Percentiles rank a stretch among this genome's conserved stretches.
Conservation (phyloP, 2,113 vertebrate species). For the Zingel zingel region DNA sequence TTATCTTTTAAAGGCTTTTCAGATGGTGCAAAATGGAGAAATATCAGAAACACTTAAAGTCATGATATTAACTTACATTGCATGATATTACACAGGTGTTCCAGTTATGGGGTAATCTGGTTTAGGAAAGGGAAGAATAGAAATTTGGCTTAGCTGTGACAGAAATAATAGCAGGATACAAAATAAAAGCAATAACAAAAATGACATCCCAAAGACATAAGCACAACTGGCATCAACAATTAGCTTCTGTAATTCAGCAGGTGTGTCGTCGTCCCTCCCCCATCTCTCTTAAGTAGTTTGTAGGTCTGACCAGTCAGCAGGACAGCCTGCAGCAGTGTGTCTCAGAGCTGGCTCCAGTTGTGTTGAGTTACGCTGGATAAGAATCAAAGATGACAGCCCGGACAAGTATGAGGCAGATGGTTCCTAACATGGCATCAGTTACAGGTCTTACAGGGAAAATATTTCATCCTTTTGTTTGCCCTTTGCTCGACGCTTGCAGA, state of each 20-base stretch:
- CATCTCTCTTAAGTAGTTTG: slow-evolving; percentile 46
- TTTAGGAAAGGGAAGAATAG: neutral
- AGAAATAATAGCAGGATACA: neutral
- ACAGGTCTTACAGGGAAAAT: slow-evolving; percentile 90
- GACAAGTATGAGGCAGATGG: slow-evolving; percentile 94
- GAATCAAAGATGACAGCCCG: slow-evolving; percentile 93
- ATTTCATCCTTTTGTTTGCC: slow-evolving; percentile 89
- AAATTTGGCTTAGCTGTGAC: neutral
- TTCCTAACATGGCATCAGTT: slow-evolving; percentile 94
- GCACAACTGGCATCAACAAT: slow-evolving; percentile 7
- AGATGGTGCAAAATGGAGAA: too few relatives aligned
- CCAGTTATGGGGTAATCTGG: neutral
- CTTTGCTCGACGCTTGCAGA: slow-evolving; percentile 51
- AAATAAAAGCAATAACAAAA: neutral
- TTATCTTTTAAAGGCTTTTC: too few relatives aligned
- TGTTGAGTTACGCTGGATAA: slow-evolving; percentile 91
- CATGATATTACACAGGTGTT: neutral
- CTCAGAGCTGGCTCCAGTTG: slow-evolving; percentile 89
- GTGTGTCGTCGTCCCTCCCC: neutral
- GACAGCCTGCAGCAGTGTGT: slow-evolving; percentile 87
- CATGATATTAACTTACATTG: neutral
- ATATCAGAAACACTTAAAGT: neutral
- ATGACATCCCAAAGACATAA: neutral
- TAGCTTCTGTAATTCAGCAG: slow-evolving; percentile 3
- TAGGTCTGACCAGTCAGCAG: slow-evolving; percentile 78